These are phyloP conservation scores for Arenaria interpres DNA, from an alignment of 2,113 vertebrate species.

Conservation along the genomic window DNA sequence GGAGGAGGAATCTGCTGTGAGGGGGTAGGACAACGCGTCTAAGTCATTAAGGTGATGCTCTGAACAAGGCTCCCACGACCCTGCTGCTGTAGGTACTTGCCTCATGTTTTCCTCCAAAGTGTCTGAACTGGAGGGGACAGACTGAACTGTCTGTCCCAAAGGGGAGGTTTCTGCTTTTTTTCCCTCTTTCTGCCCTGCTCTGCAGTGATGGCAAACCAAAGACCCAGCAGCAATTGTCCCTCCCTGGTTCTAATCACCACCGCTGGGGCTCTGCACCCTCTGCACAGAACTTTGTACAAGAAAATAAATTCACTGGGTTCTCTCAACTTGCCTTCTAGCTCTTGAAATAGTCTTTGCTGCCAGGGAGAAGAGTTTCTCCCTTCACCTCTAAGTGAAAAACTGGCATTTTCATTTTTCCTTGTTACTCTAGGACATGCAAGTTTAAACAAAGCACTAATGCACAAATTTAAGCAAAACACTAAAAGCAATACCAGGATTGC, in stretches of 20 bases:
- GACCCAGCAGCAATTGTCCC: background rate
- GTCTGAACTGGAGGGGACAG: too few relatives aligned
- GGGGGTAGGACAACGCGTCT: accelerated
- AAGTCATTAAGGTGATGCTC: background rate
- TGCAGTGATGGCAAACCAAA: background rate
- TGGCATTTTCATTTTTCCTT: background rate
- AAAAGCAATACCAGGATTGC: background rate
- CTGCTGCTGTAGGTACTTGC: too few relatives aligned
- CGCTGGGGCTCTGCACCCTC: too few relatives aligned
- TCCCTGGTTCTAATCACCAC: background rate
- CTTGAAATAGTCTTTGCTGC: background rate
- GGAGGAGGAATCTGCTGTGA: background rate
- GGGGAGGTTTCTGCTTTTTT: background rate
- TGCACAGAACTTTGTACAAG: background rate
- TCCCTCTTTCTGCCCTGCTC: background rate
- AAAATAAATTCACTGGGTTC: background rate
- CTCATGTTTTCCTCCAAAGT: background rate
- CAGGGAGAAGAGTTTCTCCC: background rate
- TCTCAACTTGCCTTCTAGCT: background rate
- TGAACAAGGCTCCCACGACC: background rate
- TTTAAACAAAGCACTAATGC: background rate
- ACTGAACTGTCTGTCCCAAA: background rate
- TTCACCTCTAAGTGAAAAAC: background rate
- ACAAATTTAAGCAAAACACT: background rate
- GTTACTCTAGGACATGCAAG: background rate